Base-by-base conservation (phyloP, 2,113 vertebrate species). In the Brachirus orientalis region DNA sequence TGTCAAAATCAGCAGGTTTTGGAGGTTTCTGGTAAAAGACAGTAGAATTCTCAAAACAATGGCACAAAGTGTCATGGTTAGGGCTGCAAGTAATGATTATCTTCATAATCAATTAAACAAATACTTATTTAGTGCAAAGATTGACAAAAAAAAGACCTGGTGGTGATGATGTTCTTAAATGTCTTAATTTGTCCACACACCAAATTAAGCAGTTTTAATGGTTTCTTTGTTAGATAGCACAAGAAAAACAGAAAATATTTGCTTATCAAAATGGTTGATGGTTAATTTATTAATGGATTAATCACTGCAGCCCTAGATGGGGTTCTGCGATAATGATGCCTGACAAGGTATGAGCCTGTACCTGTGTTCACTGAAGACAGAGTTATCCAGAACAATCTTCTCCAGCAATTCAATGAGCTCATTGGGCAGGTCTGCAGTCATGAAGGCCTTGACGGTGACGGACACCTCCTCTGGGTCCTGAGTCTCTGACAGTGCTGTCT, bases 401-500 rank as follows among this genome's bases (percentile, higher is more conserved):
- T 98, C 96, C 79, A 97, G 47, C 59, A 98, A 90, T 35, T 97
- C 96, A 35, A 96, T 96, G 53, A 98, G 91, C 74, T 98, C 95
- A 11, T 96, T 95, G 62, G 96, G 96, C 47, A 98, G 89, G 72
- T 97, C 94, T 4, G 96, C 96, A 3, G 94, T 96, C 95, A 97
- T 96, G 77, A 98, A 98, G 64, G 95, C 95, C 85, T 96, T 98
- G 68, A 98, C 95, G 3, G 96, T 94, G 61, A 96, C 94, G 0
- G 95, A 98, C 76, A 97, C 92, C 63, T 97, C 96, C 83, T 97
- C 96, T 13, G 96, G 96, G 83, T 98, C 96, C 70, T 95, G 95
- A 0, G 96, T 97, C 84, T 97, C 96, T 1, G 95, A 94, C 69
- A 98, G 91, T 45, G 96, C 96, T 0, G 95, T 97, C 72, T 98